Evolutionary conservation across 2,797 vertebrate genomes (phyloP).

Genomic region (Centroberyx gerrardi): DNA sequence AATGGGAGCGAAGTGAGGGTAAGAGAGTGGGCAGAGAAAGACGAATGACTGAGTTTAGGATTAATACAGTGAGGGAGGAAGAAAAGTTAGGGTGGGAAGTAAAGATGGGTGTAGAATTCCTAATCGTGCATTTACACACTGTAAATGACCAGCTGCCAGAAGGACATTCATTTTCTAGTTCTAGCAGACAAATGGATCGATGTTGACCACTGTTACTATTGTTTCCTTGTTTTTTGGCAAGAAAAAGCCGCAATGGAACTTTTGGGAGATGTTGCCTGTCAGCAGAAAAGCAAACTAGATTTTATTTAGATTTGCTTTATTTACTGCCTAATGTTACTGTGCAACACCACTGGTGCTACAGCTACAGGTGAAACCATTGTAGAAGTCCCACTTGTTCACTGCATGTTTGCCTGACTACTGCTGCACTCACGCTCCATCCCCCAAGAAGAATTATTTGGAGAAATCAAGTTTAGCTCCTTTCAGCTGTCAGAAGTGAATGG

Average conservation of each 20-base stretch:
- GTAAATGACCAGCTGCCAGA: constrained; percentile 49
- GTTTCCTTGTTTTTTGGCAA: constrained; percentile 35
- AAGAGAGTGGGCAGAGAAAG: constrained; percentile 34
- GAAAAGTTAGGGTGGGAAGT: constrained; percentile 26
- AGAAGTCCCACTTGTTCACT: not conserved
- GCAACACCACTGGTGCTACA: not conserved
- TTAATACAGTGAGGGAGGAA: constrained; percentile 43
- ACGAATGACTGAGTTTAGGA: constrained; percentile 43
- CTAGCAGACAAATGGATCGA: constrained; percentile 58
- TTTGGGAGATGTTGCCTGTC: constrained; percentile 7
- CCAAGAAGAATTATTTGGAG: not conserved
- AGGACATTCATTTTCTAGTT: constrained; percentile 46
- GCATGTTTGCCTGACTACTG: not conserved
- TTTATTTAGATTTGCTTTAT: constrained; percentile 13
- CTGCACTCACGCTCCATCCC: not conserved
- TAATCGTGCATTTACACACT: constrained; percentile 54
- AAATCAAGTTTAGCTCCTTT: not conserved
- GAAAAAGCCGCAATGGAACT: constrained; percentile 29
- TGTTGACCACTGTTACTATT: constrained; percentile 18
- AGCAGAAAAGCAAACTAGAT: not conserved
- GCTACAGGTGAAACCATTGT: not conserved
- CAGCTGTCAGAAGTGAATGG: not conserved
- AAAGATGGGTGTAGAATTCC: constrained; percentile 46
- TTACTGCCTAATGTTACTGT: not conserved
- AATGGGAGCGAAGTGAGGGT: constrained; percentile 7